Conservation (phyloP, 2,888 invertebrate species). For the Epicampocera succincta region DNA sequence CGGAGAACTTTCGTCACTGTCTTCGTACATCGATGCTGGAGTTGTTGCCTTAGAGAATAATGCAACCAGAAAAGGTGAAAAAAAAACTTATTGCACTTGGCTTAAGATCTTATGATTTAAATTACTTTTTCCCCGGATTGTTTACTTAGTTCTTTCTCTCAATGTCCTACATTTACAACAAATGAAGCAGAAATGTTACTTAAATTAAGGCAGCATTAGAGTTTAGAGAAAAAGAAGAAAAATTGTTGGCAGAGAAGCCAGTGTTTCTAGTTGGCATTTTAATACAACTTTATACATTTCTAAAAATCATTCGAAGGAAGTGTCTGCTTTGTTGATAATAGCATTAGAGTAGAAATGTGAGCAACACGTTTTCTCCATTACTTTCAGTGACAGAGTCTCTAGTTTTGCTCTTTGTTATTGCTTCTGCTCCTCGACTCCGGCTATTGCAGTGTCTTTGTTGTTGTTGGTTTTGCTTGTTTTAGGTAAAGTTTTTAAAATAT, state of each 20-base stretch:
- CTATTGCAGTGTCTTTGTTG: background rate
- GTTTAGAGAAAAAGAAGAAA: constrained; percentile 10
- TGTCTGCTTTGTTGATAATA: constrained; percentile 29
- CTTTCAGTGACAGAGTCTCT: constrained; percentile 45
- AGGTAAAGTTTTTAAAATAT: constrained; percentile 65
- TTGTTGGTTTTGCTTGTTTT: constrained; percentile 31
- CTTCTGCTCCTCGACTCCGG: background rate
- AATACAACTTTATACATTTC: constrained; percentile 24
- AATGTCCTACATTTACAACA: constrained; percentile 23
- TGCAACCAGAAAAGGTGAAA: background rate
- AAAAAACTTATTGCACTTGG: constrained; percentile 31
- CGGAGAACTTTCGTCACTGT: constrained; percentile 86
- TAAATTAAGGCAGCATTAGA: constrained; percentile 22
- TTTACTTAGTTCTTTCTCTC: constrained; percentile 30
- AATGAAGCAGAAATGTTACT: constrained; percentile 49
- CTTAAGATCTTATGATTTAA: constrained; percentile 61
- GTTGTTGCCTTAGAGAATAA: background rate
- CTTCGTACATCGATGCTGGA: constrained; percentile 83
- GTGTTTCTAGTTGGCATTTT: constrained; percentile 33
- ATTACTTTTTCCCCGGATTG: constrained; percentile 61
- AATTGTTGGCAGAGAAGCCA: constrained; percentile 32
- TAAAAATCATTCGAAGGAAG: background rate
- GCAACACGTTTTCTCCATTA: constrained; percentile 55
- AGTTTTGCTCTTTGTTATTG: constrained; percentile 4
- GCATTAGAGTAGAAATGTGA: constrained; percentile 37